Evolutionary conservation across 1,140 invertebrate species (phyloP).

Genomic region (Pantala flavescens): DNA sequence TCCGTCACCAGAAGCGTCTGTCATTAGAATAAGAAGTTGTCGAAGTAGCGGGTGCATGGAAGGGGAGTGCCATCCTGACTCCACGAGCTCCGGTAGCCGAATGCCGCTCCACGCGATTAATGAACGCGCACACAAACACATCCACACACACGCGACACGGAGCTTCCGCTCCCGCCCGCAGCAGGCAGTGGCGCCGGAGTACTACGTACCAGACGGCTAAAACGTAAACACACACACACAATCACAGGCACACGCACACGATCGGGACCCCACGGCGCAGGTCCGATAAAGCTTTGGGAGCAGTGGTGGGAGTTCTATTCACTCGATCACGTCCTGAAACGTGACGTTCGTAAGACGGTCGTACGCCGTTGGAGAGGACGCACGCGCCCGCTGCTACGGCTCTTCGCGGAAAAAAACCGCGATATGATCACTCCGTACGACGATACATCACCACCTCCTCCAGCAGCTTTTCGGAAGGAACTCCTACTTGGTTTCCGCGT

Average conservation of each 20-base stretch:
- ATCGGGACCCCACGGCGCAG: neutral
- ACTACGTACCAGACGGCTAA: neutral
- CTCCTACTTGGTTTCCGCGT: neutral
- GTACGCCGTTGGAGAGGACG: neutral
- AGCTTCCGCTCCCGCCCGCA: neutral
- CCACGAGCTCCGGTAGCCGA: neutral
- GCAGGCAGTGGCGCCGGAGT: neutral
- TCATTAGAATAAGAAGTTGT: neutral
- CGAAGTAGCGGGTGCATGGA: neutral
- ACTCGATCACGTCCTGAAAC: neutral
- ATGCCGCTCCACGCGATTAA: neutral
- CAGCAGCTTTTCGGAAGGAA: neutral
- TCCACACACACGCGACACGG: neutral
- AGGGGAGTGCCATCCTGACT: neutral
- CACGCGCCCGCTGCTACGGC: neutral
- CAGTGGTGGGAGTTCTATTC: neutral
- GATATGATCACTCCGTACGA: neutral
- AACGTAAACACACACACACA: too few relatives aligned
- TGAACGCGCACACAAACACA: neutral
- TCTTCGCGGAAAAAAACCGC: neutral
- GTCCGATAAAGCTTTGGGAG: neutral
- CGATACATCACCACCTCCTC: neutral
- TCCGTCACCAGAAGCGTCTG: too few relatives aligned
- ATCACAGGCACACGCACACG: neutral
- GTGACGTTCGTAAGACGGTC: too few relatives aligned